Base-by-base conservation (phyloP, 2,888 invertebrate species). In the Lycophotia porphyrea region DNA sequence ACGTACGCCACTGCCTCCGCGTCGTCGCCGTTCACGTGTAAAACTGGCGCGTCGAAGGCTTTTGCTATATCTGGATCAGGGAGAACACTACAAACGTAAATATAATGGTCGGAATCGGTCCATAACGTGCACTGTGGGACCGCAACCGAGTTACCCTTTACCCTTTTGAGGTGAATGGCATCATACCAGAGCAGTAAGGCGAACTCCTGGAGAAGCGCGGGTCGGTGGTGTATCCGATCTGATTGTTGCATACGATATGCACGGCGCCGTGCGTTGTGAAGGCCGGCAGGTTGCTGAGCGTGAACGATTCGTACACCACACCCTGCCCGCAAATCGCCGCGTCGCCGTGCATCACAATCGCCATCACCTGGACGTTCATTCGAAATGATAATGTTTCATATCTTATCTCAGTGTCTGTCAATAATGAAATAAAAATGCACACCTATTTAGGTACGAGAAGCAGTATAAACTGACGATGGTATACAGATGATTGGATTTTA, bases 21-120 rank as follows among this genome's bases (percentile, higher is more conserved):
- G 94, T 99, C 98, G 93, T 99, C 99, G 21, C 98, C 98, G 92
- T 99, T 99, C 34, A 99, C 99, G 93, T 99, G 99, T 95, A 99
- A 98, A 82, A 99, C 98, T 0, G 99, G 99, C 21, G 99, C 98
- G 90, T 98, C 98, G 24, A 99, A 98, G 69, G 98, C 98, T 88
- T 99, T 98, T 0, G 98, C 99, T 70, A 99, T 98, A 93, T 99
- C 97, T 95, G 87, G 11, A 78, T 49, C 8, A 63, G 39, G 24
- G 8, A 49, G 7, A 66, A 27, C 8, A 7, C 9, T 39, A 39
- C 36, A 34, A 2, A 49, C 49, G 2, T 31, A 18, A 39, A 18
- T 21, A 21, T 15, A 24, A 21, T 8, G 13, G 11, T 7, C 0
- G 5, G 7, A 27, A 27, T 24, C 21, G 4, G 21, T 24, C 18